Evolutionary conservation across 1,140 invertebrate species (phyloP).

Genomic region (Cydia splendana): DNA sequence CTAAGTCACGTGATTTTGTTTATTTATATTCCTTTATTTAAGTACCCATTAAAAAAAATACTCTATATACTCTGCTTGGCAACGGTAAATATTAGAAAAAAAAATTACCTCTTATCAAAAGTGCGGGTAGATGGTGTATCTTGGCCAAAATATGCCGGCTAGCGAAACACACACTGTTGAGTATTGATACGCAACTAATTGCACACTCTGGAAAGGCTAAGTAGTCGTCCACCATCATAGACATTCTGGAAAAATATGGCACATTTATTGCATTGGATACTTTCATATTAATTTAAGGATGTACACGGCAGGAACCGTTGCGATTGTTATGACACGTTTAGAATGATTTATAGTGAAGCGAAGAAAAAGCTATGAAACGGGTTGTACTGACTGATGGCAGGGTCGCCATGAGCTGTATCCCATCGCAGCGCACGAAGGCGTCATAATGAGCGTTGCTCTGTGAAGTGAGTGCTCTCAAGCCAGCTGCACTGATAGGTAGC

Average conservation of each 20-base stretch:
- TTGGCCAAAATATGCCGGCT: conserved; percentile 79
- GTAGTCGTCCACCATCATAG: conserved; percentile 81
- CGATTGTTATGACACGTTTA: too few relatives aligned
- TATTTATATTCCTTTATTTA: too few relatives aligned
- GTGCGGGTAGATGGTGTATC: conserved; percentile 77
- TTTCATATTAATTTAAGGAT: too few relatives aligned
- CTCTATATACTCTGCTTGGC: too few relatives aligned
- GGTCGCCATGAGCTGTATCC: conserved; percentile 47
- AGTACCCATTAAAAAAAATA: too few relatives aligned
- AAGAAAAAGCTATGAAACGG: background rate
- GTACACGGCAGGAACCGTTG: too few relatives aligned
- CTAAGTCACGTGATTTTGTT: too few relatives aligned
- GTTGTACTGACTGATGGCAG: background rate
- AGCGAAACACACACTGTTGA: conserved; percentile 80
- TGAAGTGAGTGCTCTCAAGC: conserved; percentile 61
- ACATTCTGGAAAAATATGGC: conserved; percentile 62
- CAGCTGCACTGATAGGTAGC: too few relatives aligned
- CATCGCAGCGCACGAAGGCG: conserved; percentile 56
- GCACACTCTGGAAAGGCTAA: conserved; percentile 84
- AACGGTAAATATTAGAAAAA: background rate
- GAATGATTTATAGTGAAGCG: too few relatives aligned
- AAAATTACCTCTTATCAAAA: conserved; percentile 81
- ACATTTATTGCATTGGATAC: background rate
- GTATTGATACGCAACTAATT: conserved; percentile 81
- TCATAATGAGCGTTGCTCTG: conserved; percentile 57